phyloP scores from a whole-genome alignment of 2,113 vertebrate genomes.

The Stigmatopora argus region DNA sequence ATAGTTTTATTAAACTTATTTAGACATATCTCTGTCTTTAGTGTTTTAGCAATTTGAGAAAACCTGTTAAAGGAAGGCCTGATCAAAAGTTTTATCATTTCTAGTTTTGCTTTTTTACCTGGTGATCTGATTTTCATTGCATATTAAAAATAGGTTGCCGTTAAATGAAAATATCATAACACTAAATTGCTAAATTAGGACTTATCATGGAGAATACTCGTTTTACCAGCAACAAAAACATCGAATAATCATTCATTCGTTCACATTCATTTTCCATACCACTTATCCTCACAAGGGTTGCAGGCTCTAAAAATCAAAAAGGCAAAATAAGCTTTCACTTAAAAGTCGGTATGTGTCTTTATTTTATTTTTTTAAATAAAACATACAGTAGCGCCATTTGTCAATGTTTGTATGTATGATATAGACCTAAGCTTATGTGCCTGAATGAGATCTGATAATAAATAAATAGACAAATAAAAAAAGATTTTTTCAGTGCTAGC shows the following conservation, averaged over 20 bases:
- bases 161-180: constrained; percentile 12
- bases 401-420: constrained; percentile 4
- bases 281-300: too few relatives aligned
- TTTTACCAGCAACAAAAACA: neutral
- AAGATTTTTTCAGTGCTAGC: neutral
- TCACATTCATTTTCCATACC: too few relatives aligned
- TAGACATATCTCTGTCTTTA: neutral
- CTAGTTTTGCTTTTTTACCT: neutral
- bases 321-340: constrained; percentile 28
- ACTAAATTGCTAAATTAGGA: constrained; percentile 41
- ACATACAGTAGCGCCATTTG: constrained; percentile 11
- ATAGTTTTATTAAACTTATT: neutral
- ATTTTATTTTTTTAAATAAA: neutral
- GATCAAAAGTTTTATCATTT: neutral
- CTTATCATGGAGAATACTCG: constrained; percentile 11
- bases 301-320: constrained; percentile 13
- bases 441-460: constrained; percentile 19
- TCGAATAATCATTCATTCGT: too few relatives aligned
- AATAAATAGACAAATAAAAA: too few relatives aligned
- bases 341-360: constrained; percentile 10
- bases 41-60: neutral
- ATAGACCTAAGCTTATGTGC: constrained; percentile 27
- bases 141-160: neutral
- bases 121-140: neutral
- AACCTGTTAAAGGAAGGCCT: neutral